Percentiles rank a stretch among this genome's conserved stretches.
These are phyloP conservation scores for Crypturellus undulatus DNA, from an alignment of 2,113 vertebrate genomes.

Conservation along the genomic window DNA sequence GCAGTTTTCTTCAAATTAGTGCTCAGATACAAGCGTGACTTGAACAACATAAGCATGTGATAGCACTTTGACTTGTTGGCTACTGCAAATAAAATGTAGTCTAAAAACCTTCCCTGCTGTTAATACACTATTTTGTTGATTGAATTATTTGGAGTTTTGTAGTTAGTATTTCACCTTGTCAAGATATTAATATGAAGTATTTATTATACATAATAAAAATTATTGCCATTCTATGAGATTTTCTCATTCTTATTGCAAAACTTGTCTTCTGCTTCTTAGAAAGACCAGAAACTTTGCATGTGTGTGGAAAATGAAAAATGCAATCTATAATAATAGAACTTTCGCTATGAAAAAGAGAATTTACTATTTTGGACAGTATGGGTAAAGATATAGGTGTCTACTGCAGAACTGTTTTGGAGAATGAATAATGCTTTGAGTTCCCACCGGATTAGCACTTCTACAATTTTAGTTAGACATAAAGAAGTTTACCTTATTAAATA, in stretches of 20 bases:
- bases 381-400: background rate
- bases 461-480: background rate
- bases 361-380: background rate
- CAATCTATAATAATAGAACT: background rate
- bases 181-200: background rate
- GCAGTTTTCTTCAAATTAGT: background rate
- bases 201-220: background rate
- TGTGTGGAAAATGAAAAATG: background rate
- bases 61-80: background rate
- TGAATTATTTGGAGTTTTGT: background rate
- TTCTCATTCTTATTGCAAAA: background rate
- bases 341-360: background rate
- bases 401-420: background rate
- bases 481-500: rapidly evolving
- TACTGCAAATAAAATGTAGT: background rate
- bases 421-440: background rate
- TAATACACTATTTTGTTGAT: background rate
- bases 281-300: background rate
- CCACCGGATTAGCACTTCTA: background rate
- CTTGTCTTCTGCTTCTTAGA: background rate
- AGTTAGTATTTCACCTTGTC: background rate
- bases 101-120: background rate
- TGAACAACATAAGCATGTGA: background rate
- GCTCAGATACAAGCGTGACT: background rate
- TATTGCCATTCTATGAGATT: background rate